Percentiles rank a stretch among this genome's conserved stretches.
Evolutionary conservation across 2,797 vertebrate species (phyloP).

Genomic region (Pangasius macronema): DNA sequence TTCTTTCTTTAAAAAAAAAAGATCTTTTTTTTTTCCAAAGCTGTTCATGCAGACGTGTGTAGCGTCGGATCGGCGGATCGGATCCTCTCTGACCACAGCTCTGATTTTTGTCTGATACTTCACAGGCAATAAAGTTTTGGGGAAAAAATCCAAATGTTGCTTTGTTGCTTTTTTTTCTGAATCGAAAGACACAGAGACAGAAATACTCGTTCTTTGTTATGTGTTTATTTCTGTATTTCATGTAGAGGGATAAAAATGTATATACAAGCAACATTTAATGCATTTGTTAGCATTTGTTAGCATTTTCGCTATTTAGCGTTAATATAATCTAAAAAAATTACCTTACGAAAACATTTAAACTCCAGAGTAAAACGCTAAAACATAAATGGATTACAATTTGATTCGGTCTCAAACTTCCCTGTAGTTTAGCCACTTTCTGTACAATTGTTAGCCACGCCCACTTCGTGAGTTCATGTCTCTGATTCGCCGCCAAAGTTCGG

Average conservation of each 20-base stretch:
- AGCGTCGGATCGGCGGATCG: conserved; percentile 58
- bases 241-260: not conserved
- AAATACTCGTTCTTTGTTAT: not conserved
- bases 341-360: not conserved
- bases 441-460: conserved; percentile 5
- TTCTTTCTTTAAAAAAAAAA: conserved; percentile 51
- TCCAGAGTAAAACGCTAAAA: not conserved
- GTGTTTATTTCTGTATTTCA: not conserved
- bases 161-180: not conserved
- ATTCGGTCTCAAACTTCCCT: conserved; percentile 4
- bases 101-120: conserved; percentile 49
- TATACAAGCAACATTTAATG: conserved; percentile 22
- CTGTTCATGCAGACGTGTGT: conserved; percentile 65
- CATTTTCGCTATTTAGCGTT: not conserved
- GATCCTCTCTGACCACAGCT: conserved; percentile 60
- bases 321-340: not conserved
- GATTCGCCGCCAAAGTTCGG: conserved; percentile 73
- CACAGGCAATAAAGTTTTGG: conserved; percentile 60
- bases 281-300: not conserved
- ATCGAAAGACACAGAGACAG: not conserved
- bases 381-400: not conserved
- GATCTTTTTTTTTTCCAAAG: conserved; percentile 64
- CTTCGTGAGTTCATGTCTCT: conserved; percentile 59
- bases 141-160: conserved; percentile 37
- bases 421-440: conserved; percentile 17